Percentiles rank a stretch among this genome's conserved stretches.
Conservation (phyloP, 1,140 invertebrate genomes). For the Drosophila saltans region DNA sequence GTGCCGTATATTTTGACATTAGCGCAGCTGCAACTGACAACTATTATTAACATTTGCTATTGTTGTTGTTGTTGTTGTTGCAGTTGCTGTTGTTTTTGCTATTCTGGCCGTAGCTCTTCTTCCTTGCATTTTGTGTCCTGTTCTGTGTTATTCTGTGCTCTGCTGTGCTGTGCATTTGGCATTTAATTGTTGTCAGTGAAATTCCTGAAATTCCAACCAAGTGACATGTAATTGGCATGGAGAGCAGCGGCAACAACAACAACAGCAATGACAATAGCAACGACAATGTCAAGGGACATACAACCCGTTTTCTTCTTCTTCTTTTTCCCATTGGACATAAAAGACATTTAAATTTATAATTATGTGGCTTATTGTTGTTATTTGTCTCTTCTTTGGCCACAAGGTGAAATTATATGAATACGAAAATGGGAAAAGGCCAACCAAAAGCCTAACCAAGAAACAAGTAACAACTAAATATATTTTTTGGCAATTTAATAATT, state of each 20-base stretch:
- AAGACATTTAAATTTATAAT: constrained; percentile 55
- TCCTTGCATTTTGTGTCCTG: neutral
- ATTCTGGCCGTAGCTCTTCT: neutral
- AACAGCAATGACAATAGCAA: constrained; percentile 16
- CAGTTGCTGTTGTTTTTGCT: constrained; percentile 2
- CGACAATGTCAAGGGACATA: neutral
- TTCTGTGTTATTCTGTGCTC: neutral
- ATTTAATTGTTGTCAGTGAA: constrained; percentile 62
- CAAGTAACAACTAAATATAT: constrained; percentile 19
- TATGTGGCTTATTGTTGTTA: constrained; percentile 27
- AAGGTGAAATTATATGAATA: constrained; percentile 33
- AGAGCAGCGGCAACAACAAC: constrained; percentile 1
- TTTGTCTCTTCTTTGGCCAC: constrained; percentile 26
- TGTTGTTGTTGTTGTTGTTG: constrained; percentile 15
- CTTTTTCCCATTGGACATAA: neutral
- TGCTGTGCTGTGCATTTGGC: constrained; percentile 51
- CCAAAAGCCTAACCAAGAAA: neutral
- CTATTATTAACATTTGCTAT: constrained; percentile 63
- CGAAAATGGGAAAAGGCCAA: constrained; percentile 19
- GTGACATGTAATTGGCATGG: constrained; percentile 46
- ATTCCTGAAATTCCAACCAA: constrained; percentile 48
- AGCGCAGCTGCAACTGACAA: constrained; percentile 67
- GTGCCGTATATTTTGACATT: constrained; percentile 37
- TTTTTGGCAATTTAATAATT: constrained; percentile 20
- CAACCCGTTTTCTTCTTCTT: too few relatives aligned